Percentiles rank a stretch among this genome's conserved stretches.
phyloP scores from a whole-genome alignment of 2,113 vertebrate species.

The Barbus barbus region DNA sequence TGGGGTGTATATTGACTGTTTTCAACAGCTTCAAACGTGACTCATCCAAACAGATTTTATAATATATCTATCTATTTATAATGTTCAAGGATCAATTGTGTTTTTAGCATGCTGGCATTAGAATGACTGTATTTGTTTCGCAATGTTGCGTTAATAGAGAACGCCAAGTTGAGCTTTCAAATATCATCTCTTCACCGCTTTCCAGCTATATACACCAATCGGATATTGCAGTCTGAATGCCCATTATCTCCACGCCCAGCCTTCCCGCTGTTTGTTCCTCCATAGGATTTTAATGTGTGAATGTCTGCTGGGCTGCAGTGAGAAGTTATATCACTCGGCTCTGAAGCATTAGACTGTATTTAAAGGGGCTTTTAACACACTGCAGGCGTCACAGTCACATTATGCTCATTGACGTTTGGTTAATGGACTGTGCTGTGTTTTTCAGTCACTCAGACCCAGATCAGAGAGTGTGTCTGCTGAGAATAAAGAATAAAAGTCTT shows the following conservation, averaged over 20 bases:
- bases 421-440: background rate
- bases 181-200: background rate
- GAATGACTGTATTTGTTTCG: background rate
- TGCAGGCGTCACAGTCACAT: background rate
- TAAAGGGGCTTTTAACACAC: constrained; percentile 20
- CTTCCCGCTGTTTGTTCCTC: background rate
- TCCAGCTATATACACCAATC: background rate
- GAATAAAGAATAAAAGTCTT: background rate
- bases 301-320: background rate
- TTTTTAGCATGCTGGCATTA: background rate
- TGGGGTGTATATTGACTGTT: background rate
- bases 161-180: background rate
- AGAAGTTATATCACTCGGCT: background rate
- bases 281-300: background rate
- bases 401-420: background rate
- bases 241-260: background rate
- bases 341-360: constrained; percentile 13
- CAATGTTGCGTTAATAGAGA: background rate
- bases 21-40: background rate
- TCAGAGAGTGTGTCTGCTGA: too few species aligned
- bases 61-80: background rate
- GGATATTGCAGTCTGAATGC: background rate
- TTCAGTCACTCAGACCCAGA: constrained; percentile 17
- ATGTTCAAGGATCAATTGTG: background rate
- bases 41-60: background rate